These are phyloP conservation scores for Parnassius apollo DNA, from an alignment of 2,888 invertebrate genomes.

Conservation along the genomic window DNA sequence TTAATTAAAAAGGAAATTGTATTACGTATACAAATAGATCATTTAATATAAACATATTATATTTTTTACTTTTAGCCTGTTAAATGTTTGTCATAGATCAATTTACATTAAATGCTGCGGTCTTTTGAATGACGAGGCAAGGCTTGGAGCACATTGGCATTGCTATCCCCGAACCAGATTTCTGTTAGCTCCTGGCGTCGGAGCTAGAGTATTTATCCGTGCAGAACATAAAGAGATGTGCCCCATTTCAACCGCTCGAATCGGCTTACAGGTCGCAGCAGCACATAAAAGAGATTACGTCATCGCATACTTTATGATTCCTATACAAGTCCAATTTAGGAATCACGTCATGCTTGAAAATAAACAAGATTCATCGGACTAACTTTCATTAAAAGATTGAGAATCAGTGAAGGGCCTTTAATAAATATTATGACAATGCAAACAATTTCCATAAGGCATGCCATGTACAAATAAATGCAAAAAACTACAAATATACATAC, in stretches of 20 bases:
- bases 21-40: too few species aligned
- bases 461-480: too few species aligned
- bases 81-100: slow-evolving; percentile 47
- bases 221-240: slow-evolving; percentile 47
- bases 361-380: slow-evolving; percentile 10
- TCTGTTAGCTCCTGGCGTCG: slow-evolving; percentile 55
- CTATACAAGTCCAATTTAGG: slow-evolving; percentile 50
- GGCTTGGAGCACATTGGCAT: slow-evolving; percentile 55
- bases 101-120: slow-evolving; percentile 57
- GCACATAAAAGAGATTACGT: slow-evolving; percentile 55
- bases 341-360: slow-evolving; percentile 38
- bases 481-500: too few species aligned
- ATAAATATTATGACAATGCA: too few species aligned
- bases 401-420: not conserved
- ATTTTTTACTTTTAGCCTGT: slow-evolving; percentile 43
- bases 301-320: slow-evolving; percentile 52
- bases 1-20: too few species aligned
- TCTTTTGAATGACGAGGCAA: slow-evolving; percentile 50
- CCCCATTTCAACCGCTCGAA: slow-evolving; percentile 41
- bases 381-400: slow-evolving; percentile 1
- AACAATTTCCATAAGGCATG: too few species aligned
- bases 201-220: slow-evolving; percentile 41
- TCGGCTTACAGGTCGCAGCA: slow-evolving; percentile 53
- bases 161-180: slow-evolving; percentile 55
- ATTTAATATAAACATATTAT: not conserved